phyloP scores from a whole-genome alignment of 2,888 invertebrate genomes.

The Epinotia demarniana region DNA sequence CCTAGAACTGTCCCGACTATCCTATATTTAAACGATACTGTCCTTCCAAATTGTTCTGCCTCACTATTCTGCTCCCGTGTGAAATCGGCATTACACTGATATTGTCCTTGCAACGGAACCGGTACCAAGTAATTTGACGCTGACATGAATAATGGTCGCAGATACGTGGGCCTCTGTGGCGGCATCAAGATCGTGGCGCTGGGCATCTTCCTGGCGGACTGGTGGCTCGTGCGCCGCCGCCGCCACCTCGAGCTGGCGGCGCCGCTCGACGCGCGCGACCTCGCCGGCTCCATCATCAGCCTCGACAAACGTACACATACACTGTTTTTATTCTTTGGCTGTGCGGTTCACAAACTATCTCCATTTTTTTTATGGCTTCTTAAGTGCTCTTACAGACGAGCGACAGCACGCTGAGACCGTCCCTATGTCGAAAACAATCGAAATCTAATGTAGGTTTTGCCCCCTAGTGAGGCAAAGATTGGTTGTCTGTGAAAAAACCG shows the following conservation, averaged over 20 bases:
- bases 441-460: neutral
- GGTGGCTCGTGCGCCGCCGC: conserved; percentile 93
- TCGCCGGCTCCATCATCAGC: conserved; percentile 92
- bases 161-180: conserved; percentile 95
- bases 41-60: too few relatives aligned
- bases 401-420: too few relatives aligned
- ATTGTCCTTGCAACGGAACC: neutral
- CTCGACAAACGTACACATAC: conserved; percentile 89
- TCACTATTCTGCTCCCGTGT: too few relatives aligned
- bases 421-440: neutral
- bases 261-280: conserved; percentile 85
- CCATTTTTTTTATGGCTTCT: too few relatives aligned
- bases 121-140: neutral
- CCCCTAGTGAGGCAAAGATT: neutral
- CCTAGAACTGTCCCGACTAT: too few relatives aligned
- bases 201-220: conserved; percentile 93
- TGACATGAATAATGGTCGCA: conserved; percentile 58
- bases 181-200: conserved; percentile 94
- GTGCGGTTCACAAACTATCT: too few relatives aligned
- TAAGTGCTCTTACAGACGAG: too few relatives aligned
- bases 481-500: too few relatives aligned
- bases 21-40: too few relatives aligned
- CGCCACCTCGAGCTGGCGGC: conserved; percentile 85
- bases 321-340: neutral
- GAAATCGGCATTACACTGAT: neutral